Conservation (phyloP, 2,797 vertebrate genomes). For the Poecilia velifera region DNA sequence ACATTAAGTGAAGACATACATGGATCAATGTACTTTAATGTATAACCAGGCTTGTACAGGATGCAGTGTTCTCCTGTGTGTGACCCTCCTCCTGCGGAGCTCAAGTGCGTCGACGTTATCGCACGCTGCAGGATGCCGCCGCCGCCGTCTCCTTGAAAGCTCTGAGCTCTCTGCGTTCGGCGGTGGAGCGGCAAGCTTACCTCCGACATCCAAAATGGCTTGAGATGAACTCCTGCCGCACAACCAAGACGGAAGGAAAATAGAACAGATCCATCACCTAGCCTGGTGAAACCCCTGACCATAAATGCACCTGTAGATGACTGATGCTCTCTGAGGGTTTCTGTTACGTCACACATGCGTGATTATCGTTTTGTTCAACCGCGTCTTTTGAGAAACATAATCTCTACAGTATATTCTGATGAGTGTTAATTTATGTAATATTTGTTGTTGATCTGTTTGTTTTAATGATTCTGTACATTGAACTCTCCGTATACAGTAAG, state of each 20-base stretch:
- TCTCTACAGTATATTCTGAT: conserved; percentile 15
- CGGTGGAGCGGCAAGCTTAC: conserved; percentile 34
- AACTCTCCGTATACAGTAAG: conserved; percentile 50
- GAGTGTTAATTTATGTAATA: conserved; percentile 54
- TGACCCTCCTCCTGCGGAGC: conserved; percentile 32
- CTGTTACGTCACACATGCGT: conserved; percentile 6
- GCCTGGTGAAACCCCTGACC: conserved; percentile 1
- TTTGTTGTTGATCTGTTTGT: conserved; percentile 68
- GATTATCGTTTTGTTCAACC: not conserved
- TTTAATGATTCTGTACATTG: conserved; percentile 59
- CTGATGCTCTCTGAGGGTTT: not conserved
- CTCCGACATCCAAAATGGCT: conserved; percentile 39
- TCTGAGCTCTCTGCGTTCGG: conserved; percentile 5
- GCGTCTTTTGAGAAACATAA: not conserved
- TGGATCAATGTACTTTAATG: conserved; percentile 61
- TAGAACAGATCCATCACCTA: not conserved
- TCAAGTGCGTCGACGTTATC: conserved; percentile 26
- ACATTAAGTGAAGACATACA: conserved; percentile 53
- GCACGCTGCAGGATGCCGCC: conserved; percentile 12
- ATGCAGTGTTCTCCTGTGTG: conserved; percentile 52
- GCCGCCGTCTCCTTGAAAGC: conserved; percentile 46
- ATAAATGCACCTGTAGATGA: conserved; percentile 2
- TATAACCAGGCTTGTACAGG: conserved; percentile 33
- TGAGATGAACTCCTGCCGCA: conserved; percentile 32
- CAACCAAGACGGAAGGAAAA: conserved; percentile 6